Conservation (phyloP, 2,888 invertebrate species). For the Cheilosia pagana region DNA sequence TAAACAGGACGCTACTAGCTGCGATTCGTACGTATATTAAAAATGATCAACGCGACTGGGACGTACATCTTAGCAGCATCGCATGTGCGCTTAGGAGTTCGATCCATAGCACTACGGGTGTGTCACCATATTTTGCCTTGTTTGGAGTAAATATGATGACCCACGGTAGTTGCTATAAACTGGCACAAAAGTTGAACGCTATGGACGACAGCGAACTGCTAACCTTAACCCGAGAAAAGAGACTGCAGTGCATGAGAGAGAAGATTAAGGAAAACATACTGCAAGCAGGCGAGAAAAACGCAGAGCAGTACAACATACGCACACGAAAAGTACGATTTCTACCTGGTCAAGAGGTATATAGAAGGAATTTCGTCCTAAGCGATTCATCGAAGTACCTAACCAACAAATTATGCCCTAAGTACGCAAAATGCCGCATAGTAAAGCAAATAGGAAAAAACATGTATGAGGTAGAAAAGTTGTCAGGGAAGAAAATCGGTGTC, state of each 20-base stretch:
- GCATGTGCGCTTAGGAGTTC: not conserved
- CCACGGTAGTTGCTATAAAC: not conserved
- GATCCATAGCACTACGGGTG: not conserved
- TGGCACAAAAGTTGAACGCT: not conserved
- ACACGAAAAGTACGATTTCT: not conserved
- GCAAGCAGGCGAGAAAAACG: not conserved
- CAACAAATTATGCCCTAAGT: too few species aligned
- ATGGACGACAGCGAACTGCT: not conserved
- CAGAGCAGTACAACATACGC: not conserved
- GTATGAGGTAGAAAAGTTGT: not conserved
- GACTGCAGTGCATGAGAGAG: not conserved
- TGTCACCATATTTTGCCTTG: not conserved
- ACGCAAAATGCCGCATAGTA: too few species aligned
- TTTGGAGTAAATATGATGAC: not conserved
- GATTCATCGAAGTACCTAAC: too few species aligned
- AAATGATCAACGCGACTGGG: conserved; percentile 2
- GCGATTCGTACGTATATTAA: not conserved
- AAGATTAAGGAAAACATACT: not conserved
- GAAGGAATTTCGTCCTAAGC: not conserved
- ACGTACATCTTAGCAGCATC: not conserved
- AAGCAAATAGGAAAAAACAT: not conserved
- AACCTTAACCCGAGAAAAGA: too few species aligned
- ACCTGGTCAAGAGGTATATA: not conserved
- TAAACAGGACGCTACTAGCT: not conserved
- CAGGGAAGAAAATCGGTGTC: too few species aligned